Base-by-base conservation (phyloP, 1,140 invertebrate species). In the Lutraria rhynchaena region DNA sequence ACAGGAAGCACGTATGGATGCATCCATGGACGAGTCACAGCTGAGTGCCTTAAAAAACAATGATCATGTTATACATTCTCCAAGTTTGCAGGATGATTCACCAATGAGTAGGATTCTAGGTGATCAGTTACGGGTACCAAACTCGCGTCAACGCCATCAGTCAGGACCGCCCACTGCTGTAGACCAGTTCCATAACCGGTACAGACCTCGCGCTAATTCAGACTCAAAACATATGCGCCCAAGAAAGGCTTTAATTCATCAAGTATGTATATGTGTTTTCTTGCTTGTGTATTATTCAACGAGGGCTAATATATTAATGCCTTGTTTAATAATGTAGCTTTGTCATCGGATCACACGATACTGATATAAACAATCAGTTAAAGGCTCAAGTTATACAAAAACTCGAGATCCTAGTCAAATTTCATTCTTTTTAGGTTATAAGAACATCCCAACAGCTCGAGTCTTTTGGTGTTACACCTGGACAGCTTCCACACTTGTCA, bases 31-130 rank as follows among this genome's bases (percentile, higher is more conserved):
- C 51, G 89, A 90, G 82, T 69, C 84, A 13, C 65, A 83, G 5
- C 75, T 89, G 49, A 67, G 84, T 67, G 67, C 81, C 41, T 82
- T 84, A 77, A 83, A 73, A 74, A 83, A 78, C 35, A 49, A 51
- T 76, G 82, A 77, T 46, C 82, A 83, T 35, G 74, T 70, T 44
- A 44, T 44, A 1, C 24, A 46, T 29, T 41, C 77, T 49, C 65
- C 51, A 9, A 24, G 60, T 57, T 19, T 33, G 73, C 33, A 60
- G 0, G 83, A 84, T 44, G 71, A 84, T 49, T 87, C 87, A 22
- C 87, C 87, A 17, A 90, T 90, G 89, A 86, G 89, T 13, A 88
- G 87, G 77, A 89, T 90, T 61, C 82, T 90, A 61, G 90, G 89
- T 35, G 88, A 85, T 67, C 88, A 90, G 58, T 83, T 88, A 80